A percentile compares a stretch with the other conserved stretches of the same genome.
Conservation (phyloP, 2,888 invertebrate species). For the Dugesia japonica region DNA sequence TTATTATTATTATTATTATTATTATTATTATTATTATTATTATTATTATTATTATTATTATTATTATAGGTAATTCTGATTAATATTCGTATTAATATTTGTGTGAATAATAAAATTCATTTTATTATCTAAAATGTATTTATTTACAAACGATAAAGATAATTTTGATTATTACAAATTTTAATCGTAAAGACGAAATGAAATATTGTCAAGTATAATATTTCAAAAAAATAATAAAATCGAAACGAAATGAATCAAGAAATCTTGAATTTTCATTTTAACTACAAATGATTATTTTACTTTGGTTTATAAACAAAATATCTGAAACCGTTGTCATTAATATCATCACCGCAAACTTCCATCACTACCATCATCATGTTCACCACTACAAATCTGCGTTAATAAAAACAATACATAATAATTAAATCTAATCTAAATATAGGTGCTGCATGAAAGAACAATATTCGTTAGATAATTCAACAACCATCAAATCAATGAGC, state of each 20-base stretch:
- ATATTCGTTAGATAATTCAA: neutral
- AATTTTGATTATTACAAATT: neutral
- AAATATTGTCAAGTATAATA: neutral
- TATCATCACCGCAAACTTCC: no score
- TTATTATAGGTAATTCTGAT: no score
- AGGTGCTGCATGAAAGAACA: constrained; percentile 13
- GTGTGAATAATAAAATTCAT: neutral
- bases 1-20: no score
- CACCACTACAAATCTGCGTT: no score
- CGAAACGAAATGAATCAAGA: neutral
- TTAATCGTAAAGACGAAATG: neutral
- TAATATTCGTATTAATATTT: no score
- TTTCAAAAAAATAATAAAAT: neutral
- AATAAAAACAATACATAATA: no score
- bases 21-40: no score
- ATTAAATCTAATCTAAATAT: constrained; percentile 1
- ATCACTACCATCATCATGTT: no score
- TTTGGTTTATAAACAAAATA: neutral
- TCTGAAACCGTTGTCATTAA: neutral
- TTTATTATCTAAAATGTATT: neutral
- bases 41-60: no score
- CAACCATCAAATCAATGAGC: neutral
- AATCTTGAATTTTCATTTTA: neutral
- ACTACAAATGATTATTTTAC: neutral
- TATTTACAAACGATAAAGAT: neutral